Evolutionary conservation across 2,113 vertebrate species (phyloP), one percentile per base, ranked within the genome.

Genomic region (Chaenocephalus aceratus): DNA sequence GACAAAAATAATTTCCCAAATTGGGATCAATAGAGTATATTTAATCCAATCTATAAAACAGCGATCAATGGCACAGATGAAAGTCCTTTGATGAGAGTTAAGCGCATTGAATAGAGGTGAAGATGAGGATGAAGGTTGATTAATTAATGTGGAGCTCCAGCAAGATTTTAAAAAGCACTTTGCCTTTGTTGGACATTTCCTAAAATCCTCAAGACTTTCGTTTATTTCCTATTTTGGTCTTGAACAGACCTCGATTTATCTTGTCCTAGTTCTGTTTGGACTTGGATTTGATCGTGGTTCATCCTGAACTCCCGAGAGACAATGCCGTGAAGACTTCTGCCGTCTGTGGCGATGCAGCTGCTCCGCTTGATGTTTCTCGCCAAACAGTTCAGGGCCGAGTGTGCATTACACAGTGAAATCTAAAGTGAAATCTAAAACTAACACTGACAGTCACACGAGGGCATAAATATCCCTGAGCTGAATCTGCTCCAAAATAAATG

Each of bases 401-500:
- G 84, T 82, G 87, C 49, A 80, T 86, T 89, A 85, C 87, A 82
- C 62, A 36, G 75, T 21, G 21, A 21, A 21, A 21, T 21, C 21
- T 21, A 21, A 21, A 89, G 88, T 89, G 93, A 92, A 94, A 94
- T 86, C 82, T 84, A 92, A 94, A 85, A 91, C 84, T 85, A 83
- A 92, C 87, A 86, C 86, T 92, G 90, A 91, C 88, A 91, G 92
- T 90, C 85, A 68, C 84, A 78, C 88, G 86, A 89, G 87, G 74
- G 88, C 88, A 91, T 85, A 89, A 91, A 90, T 91, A 91, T 89
- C 85, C 84, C 82, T 23, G 83, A 51, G 76, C 85, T 87, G 87
- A 91, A 87, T 71, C 53, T 62, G 77, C 86, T 90, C 82, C 87
- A 88, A 91, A 88, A 91, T 88, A 88, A 90, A 91, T 80, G 86